A percentile compares a stretch with the other conserved stretches of the same genome.
Conservation (phyloP, 1,140 invertebrate species). For the Cyclina sinensis region DNA sequence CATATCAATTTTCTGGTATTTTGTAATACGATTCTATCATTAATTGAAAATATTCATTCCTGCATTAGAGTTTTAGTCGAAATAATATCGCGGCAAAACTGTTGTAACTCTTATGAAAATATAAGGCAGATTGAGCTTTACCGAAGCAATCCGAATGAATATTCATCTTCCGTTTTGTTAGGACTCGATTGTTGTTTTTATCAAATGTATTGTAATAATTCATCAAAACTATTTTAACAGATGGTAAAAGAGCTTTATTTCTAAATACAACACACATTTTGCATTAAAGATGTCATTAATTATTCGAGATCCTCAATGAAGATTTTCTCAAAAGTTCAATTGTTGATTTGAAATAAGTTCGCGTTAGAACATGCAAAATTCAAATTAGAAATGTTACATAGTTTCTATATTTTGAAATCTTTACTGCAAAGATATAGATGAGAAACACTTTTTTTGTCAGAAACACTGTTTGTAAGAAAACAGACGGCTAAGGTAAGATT, state of each 20-base stretch:
- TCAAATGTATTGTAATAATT: not conserved
- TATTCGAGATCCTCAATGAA: not conserved
- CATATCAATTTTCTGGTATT: constrained; percentile 39
- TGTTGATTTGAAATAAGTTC: too few relatives aligned
- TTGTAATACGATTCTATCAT: constrained; percentile 12
- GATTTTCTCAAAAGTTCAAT: too few relatives aligned
- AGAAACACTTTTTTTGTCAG: too few relatives aligned
- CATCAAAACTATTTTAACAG: constrained; percentile 17
- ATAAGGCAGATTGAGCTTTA: not conserved
- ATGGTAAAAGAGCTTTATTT: not conserved
- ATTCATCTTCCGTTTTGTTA: constrained; percentile 13
- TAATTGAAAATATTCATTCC: constrained; percentile 26
- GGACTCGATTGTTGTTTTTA: constrained; percentile 3
- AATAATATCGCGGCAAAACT: too few relatives aligned
- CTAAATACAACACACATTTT: not conserved
- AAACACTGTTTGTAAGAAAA: too few relatives aligned
- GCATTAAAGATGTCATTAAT: constrained; percentile 14
- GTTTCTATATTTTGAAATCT: too few relatives aligned
- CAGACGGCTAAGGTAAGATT: not conserved
- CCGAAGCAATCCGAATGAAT: not conserved
- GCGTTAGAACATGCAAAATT: too few relatives aligned
- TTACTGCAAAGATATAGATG: too few relatives aligned
- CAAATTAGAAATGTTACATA: too few relatives aligned
- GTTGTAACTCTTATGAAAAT: too few relatives aligned
- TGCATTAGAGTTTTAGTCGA: not conserved